These are phyloP conservation scores for Chelmon rostratus DNA, from an alignment of 2,797 vertebrate genomes.

Conservation along the genomic window DNA sequence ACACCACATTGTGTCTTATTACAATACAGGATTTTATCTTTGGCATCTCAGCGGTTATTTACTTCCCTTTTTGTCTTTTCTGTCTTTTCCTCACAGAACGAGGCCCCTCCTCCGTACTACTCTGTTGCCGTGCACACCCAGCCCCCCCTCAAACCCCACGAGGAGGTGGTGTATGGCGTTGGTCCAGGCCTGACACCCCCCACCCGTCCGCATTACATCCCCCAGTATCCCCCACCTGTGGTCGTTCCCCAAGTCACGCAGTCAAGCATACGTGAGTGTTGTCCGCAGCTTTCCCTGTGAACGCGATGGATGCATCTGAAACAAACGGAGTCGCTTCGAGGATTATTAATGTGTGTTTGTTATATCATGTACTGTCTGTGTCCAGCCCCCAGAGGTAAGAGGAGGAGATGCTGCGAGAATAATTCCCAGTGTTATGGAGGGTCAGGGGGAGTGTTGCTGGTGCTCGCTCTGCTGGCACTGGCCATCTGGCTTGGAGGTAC, in stretches of 20 bases:
- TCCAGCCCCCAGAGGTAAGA: conserved; percentile 65
- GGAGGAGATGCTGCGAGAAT: conserved; percentile 52
- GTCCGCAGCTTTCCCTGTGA: not conserved
- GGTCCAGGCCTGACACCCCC: conserved; percentile 44
- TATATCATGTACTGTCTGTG: conserved; percentile 29
- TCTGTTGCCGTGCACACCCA: conserved; percentile 58
- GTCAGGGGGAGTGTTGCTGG: conserved; percentile 57
- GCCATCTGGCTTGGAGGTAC: conserved; percentile 84
- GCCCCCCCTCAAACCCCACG: conserved; percentile 70
- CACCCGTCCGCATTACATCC: conserved; percentile 76
- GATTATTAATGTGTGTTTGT: conserved; percentile 14
- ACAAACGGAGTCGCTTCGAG: not conserved
- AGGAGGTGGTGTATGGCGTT: conserved; percentile 67
- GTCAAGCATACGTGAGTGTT: conserved; percentile 65
- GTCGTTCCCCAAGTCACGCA: conserved; percentile 49
- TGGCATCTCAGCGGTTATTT: not conserved
- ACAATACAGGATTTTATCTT: not conserved
- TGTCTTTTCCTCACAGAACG: conserved; percentile 60
- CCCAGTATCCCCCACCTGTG: conserved; percentile 62
- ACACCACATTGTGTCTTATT: not conserved
- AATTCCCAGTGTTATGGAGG: conserved; percentile 62
- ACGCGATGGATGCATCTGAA: not conserved
- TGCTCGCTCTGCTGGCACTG: conserved; percentile 71
- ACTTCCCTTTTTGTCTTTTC: not conserved
- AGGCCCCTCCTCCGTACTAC: conserved; percentile 79